Conservation (phyloP, 1,140 invertebrate genomes). For the Ceratosolen fusciceps region DNA sequence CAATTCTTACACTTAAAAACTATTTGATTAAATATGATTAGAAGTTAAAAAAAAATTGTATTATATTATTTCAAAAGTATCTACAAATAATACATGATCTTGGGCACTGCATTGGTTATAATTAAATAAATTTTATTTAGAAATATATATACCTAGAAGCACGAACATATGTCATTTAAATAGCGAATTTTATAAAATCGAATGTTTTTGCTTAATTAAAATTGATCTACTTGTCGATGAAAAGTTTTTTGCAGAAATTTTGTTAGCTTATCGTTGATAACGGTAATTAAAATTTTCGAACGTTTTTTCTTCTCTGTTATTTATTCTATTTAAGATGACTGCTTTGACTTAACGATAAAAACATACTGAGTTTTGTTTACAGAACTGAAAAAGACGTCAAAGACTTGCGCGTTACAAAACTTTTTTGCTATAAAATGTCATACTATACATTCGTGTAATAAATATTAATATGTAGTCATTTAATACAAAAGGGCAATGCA, state of each 20-base stretch:
- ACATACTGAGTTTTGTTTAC: neutral
- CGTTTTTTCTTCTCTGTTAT: neutral
- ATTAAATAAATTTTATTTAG: conserved; percentile 29
- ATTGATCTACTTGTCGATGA: neutral
- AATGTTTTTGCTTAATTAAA: neutral
- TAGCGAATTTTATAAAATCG: neutral
- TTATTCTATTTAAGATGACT: neutral
- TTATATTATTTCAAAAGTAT: too few relatives aligned
- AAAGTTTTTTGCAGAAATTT: neutral
- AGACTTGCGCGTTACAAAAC: conserved; percentile 46
- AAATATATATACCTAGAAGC: conserved; percentile 27
- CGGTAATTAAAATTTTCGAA: neutral
- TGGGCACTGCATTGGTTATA: too few relatives aligned
- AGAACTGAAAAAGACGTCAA: neutral
- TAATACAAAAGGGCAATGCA: neutral
- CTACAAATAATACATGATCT: too few relatives aligned
- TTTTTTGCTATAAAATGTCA: conserved; percentile 39
- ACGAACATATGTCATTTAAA: conserved; percentile 36
- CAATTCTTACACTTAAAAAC: too few relatives aligned
- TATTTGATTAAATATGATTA: too few relatives aligned
- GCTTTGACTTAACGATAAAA: neutral
- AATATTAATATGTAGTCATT: conserved; percentile 13
- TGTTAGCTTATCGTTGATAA: neutral
- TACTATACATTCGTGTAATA: neutral
- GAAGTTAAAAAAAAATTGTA: too few relatives aligned